Conservation (phyloP, 1,140 invertebrate species). For the Dreissena rostriformis region DNA sequence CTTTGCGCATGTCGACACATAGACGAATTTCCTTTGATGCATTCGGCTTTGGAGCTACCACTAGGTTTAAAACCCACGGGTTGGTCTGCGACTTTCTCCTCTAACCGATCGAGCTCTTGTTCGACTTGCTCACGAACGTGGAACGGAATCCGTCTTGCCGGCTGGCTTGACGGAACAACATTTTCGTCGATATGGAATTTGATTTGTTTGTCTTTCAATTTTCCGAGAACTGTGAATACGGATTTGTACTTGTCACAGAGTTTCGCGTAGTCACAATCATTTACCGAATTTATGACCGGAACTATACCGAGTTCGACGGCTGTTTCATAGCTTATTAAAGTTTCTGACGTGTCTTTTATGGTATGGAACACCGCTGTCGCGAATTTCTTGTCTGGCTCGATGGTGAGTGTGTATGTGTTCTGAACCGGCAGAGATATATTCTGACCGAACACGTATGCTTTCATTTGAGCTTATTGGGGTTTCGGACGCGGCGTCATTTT, state of each 20-base stretch:
- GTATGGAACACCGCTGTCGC: no score
- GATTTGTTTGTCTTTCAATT: not conserved
- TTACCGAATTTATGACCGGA: no score
- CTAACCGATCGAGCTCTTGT: slow-evolving; percentile 34
- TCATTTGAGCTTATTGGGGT: no score
- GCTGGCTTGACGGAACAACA: not conserved
- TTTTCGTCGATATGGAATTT: slow-evolving; percentile 2
- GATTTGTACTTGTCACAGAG: not conserved
- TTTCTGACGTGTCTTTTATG: no score
- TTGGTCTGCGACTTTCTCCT: slow-evolving; percentile 63
- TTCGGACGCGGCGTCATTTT: no score
- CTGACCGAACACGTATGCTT: no score
- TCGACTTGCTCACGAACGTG: slow-evolving; percentile 21
- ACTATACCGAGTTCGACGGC: no score
- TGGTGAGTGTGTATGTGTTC: no score
- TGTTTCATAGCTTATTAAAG: no score
- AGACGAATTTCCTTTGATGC: slow-evolving; percentile 47
- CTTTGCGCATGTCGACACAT: slow-evolving; percentile 64
- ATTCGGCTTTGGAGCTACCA: slow-evolving; percentile 65
- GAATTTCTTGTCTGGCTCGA: no score
- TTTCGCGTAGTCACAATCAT: not conserved
- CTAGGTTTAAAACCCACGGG: slow-evolving; percentile 70
- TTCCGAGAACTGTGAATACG: not conserved
- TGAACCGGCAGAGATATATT: no score
- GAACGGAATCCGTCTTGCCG: slow-evolving; percentile 47